Conservation (phyloP, 2,113 vertebrate genomes). For the rat (Rattus norvegicus) region GRCr8 NC_086036.1:7840501-7841000, state of each 20-base stretch:
- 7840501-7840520: background rate
- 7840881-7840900: background rate
- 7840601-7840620: background rate
- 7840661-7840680: background rate
- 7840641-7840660: background rate
- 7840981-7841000: background rate
- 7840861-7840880: background rate
- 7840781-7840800: conserved; percentile 32
- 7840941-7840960: conserved; percentile 18
- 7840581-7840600: background rate
- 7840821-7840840: background rate
- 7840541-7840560: background rate
- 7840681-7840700: background rate
- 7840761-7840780: conserved; percentile 44
- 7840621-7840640: background rate
- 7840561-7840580: background rate
- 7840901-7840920: background rate
- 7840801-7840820: conserved; percentile 27
- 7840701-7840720: conserved; percentile 24
- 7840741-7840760: conserved; percentile 35
- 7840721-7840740: conserved; percentile 21
- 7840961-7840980: background rate
- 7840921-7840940: background rate
- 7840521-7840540: background rate
- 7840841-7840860: conserved; percentile 48